Evolutionary conservation across 2,888 invertebrate species (phyloP), one percentile per base, ranked within the genome.

Genomic region (Leucophora obtusa): DNA sequence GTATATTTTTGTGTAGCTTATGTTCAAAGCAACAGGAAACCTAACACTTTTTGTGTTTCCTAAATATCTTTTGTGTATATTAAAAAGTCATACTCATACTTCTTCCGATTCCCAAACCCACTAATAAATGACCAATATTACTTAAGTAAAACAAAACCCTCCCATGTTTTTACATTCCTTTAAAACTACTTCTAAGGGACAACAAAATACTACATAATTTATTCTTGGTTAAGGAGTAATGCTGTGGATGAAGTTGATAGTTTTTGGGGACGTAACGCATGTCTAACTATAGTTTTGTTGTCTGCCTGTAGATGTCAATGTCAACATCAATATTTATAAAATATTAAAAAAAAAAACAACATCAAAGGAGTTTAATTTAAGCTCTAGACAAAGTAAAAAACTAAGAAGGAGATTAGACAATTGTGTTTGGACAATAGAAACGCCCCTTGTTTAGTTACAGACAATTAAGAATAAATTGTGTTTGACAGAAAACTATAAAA

Each of bases 301-400:
- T 21, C 18, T 51, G 35, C 53, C 65, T 65, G 65, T 60, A 65
- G 21, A 65, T 65, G 66, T 68, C 72, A 68, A 53, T 72, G 75
- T 76, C 80, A 75, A 69, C 66, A 50, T 69, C 58, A 72, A 76
- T 80, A 72, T 59, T 75, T 63, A 58, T 58, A 62, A 72, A 76
- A 72, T 75, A 75, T 62, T 79, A 58, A 63, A 65, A 54, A 59
- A 24, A 50, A 18, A 51, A 7, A 24, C 43, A 11, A 76, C 80
- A 72, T 68, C 62, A 76, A 80, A 75, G 72, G 51, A 72, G 18
- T 70, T 76, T 2, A 47, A 47, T 47, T n/a, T 47, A 47, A 47
- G n/a, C 43, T 47, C n/a, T n/a, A 47, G 43, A 47, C 43, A n/a
- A 47, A 47, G n/a, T 47, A 47, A 47, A 47, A n/a, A 47, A 47